phyloP scores from a whole-genome alignment of 2,888 invertebrate species.

The Heterodera filipjevi region DNA sequence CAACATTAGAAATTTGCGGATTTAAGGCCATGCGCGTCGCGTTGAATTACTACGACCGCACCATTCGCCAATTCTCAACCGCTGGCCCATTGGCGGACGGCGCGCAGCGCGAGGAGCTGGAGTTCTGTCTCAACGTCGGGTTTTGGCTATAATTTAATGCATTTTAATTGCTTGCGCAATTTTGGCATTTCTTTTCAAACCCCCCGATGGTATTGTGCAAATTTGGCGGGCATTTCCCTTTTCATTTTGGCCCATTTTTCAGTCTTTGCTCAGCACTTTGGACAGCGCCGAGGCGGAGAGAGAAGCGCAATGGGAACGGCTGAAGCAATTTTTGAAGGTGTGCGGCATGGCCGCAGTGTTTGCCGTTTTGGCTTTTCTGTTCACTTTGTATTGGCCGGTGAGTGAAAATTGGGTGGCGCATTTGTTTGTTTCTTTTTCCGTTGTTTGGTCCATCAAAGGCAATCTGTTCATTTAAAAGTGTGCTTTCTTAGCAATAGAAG shows the following conservation, averaged over 20 bases:
- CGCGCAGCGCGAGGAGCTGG: conserved; percentile 10
- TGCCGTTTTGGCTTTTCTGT: conserved; percentile 20
- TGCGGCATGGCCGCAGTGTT: background rate
- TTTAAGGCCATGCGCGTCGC: conserved; percentile 5
- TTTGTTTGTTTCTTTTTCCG: too few relatives aligned
- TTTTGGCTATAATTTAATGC: too few relatives aligned
- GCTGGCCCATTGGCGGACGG: background rate
- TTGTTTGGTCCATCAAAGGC: too few relatives aligned
- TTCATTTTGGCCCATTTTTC: background rate
- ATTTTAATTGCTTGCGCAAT: too few relatives aligned
- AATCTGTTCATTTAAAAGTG: too few relatives aligned
- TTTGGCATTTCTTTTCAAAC: background rate
- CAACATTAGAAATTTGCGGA: too few relatives aligned
- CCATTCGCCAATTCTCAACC: background rate
- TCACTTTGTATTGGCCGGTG: conserved; percentile 25
- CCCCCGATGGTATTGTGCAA: background rate
- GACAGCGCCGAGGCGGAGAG: conserved; percentile 3
- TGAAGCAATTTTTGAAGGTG: conserved; percentile 12
- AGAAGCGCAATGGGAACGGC: conserved; percentile 15
- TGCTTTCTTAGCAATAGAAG: too few relatives aligned
- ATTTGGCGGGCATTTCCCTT: background rate
- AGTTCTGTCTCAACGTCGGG: conserved; percentile 8
- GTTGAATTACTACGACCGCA: conserved; percentile 18
- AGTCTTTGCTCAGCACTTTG: conserved; percentile 20
- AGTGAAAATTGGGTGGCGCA: background rate